Conservation (phyloP, 2,888 invertebrate species). For the Cataglyphis livida region DNA sequence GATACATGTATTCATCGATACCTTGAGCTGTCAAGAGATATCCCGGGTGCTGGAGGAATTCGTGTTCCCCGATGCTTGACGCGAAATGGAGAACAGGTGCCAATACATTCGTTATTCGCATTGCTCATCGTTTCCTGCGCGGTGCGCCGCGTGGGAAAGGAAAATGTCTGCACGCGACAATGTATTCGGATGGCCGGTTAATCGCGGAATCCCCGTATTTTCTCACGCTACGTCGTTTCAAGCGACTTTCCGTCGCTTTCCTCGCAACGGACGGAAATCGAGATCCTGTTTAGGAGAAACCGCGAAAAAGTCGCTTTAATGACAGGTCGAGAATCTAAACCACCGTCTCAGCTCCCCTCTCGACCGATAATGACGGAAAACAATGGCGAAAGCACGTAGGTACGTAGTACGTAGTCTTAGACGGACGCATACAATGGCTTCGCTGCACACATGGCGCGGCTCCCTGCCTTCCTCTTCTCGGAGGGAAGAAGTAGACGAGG, state of each 20-base stretch:
- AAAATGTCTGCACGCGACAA: constrained; percentile 64
- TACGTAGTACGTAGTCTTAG: constrained; percentile 37
- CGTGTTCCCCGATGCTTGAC: constrained; percentile 61
- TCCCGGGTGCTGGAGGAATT: constrained; percentile 38
- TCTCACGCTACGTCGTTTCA: constrained; percentile 74
- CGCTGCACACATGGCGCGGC: constrained; percentile 78
- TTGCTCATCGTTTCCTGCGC: constrained; percentile 47
- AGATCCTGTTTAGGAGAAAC: constrained; percentile 74
- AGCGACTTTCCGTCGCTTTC: constrained; percentile 70
- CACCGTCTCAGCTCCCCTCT: constrained; percentile 63
- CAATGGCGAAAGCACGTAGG: constrained; percentile 65
- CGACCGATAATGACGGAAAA: constrained; percentile 75
- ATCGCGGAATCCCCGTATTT: constrained; percentile 68
- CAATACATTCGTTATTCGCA: constrained; percentile 61
- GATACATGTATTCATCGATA: constrained; percentile 37
- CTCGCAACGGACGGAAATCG: constrained; percentile 71
- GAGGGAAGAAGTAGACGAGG: constrained; percentile 44
- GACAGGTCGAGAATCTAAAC: constrained; percentile 82
- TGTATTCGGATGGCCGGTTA: constrained; percentile 41
- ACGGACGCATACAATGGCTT: constrained; percentile 60
- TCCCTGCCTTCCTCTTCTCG: constrained; percentile 56
- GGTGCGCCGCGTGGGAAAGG: constrained; percentile 41
- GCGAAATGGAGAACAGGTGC: constrained; percentile 63
- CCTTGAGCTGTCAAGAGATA: constrained; percentile 47
- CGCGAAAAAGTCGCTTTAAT: constrained; percentile 79